Conservation (phyloP, 2,113 vertebrate genomes). For the Psophia crepitans region DNA sequence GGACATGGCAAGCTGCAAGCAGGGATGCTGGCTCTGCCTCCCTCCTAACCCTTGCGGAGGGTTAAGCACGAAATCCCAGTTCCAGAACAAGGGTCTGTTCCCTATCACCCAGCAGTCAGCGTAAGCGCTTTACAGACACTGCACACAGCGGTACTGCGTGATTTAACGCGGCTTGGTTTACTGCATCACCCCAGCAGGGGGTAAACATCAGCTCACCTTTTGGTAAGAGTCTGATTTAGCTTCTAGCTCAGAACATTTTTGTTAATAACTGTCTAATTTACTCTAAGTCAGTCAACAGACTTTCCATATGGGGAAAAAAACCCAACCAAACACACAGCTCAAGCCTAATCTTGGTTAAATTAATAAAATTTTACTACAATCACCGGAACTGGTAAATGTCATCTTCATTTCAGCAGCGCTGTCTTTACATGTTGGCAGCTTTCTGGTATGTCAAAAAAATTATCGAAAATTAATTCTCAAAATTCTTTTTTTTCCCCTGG, state of each 20-base stretch:
- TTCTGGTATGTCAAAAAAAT: background rate
- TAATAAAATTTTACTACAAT: background rate
- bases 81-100: background rate
- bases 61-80: background rate
- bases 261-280: background rate
- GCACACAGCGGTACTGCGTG: background rate
- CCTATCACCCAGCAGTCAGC: background rate
- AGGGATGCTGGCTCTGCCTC: background rate
- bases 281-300: background rate
- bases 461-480: background rate
- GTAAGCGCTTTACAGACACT: background rate
- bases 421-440: background rate
- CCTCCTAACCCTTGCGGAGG: too few relatives aligned
- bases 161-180: background rate
- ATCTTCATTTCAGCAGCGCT: background rate
- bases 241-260: background rate
- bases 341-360: background rate
- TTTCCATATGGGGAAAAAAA: background rate
- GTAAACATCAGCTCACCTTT: background rate
- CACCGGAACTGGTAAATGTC: background rate
- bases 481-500: constrained; percentile 33
- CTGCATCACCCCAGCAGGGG: background rate
- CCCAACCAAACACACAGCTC: background rate
- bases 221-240: background rate
- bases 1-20: background rate